A percentile compares a stretch with the other conserved stretches of the same genome.
Conservation (phyloP, 1,140 invertebrate genomes). For the Ips typographus region DNA sequence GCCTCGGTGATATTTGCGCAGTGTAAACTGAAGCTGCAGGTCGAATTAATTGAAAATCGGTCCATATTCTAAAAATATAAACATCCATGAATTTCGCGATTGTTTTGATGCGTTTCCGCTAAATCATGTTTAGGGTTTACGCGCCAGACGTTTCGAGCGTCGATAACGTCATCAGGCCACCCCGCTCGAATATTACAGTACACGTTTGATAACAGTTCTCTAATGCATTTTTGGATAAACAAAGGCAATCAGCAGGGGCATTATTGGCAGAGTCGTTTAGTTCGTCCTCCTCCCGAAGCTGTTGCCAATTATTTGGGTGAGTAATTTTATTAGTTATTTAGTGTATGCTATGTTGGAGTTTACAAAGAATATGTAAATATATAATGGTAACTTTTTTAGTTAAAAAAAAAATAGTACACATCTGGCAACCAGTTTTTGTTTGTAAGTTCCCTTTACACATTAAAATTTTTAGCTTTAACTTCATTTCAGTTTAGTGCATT, state of each 20-base stretch:
- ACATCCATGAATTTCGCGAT: neutral
- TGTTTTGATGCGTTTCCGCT: neutral
- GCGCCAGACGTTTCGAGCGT: too few relatives aligned
- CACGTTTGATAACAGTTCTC: conserved; percentile 11
- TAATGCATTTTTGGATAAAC: conserved; percentile 36
- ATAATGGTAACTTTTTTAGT: too few relatives aligned
- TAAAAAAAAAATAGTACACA: too few relatives aligned
- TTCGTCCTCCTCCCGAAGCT: conserved; percentile 30
- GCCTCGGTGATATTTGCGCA: conserved; percentile 9
- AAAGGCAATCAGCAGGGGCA: conserved; percentile 33
- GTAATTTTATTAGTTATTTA: neutral
- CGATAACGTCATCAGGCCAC: too few relatives aligned
- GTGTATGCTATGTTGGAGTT: too few relatives aligned
- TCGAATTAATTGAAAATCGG: conserved; percentile 4
- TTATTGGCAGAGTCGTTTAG: conserved; percentile 30
- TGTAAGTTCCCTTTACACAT: too few relatives aligned
- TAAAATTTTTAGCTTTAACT: too few relatives aligned
- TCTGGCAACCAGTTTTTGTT: too few relatives aligned
- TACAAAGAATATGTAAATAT: too few relatives aligned
- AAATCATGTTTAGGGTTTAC: neutral
- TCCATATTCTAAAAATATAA: conserved; percentile 3
- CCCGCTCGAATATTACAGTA: neutral
- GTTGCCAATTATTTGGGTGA: conserved; percentile 29
- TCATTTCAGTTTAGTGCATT: too few relatives aligned
- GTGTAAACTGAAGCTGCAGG: conserved; percentile 1